A percentile compares a stretch with the other conserved stretches of the same genome.
Conservation (phyloP, 2,888 invertebrate species). For the Slavum lentiscoides region DNA sequence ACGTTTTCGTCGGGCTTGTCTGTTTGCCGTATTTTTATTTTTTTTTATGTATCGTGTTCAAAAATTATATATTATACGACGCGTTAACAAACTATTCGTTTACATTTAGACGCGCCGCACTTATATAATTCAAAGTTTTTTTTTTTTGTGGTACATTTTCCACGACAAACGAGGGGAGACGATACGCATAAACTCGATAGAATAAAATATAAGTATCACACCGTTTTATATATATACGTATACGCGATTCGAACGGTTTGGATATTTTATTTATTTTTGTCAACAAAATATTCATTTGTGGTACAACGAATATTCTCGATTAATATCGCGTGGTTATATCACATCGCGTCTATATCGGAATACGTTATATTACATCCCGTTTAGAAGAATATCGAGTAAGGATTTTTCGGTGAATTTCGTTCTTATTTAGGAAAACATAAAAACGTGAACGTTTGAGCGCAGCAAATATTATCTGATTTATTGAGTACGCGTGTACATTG, state of each 20-base stretch:
- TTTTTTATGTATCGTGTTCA: neutral
- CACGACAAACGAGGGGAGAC: neutral
- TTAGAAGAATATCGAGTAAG: too few species aligned
- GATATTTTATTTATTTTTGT: conserved; percentile 17
- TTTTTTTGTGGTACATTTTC: too few species aligned
- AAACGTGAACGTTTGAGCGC: too few species aligned
- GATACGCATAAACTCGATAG: conserved; percentile 5
- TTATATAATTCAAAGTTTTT: neutral
- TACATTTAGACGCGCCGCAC: neutral
- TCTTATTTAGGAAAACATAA: too few species aligned
- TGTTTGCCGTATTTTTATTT: neutral
- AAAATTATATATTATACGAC: neutral
- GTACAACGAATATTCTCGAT: too few species aligned
- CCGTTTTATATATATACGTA: neutral
- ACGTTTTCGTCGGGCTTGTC: neutral
- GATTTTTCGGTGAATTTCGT: too few species aligned
- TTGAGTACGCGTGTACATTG: too few species aligned
- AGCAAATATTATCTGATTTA: too few species aligned
- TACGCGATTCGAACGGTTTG: neutral
- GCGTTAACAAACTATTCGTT: conserved; percentile 15
- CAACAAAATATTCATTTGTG: neutral
- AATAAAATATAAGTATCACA: conserved; percentile 5
- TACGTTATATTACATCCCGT: too few species aligned
- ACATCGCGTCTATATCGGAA: too few species aligned
- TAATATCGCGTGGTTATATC: too few species aligned